phyloP scores from a whole-genome alignment of 2,888 invertebrate genomes.

The Graphium colonna region DNA sequence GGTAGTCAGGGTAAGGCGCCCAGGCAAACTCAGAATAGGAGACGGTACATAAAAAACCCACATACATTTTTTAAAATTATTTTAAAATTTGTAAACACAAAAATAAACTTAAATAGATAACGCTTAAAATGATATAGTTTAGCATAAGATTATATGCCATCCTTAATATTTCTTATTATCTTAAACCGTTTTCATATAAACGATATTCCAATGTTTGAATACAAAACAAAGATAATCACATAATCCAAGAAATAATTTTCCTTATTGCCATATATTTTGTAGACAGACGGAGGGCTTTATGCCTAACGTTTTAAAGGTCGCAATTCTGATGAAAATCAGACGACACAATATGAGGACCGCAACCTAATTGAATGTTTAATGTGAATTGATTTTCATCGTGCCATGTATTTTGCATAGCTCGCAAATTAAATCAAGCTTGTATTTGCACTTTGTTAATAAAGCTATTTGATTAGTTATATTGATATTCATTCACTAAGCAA shows the following conservation, averaged over 20 bases:
- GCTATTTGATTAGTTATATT: slow-evolving; percentile 11
- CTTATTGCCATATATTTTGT: background rate
- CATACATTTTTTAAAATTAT: no score
- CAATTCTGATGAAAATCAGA: slow-evolving; percentile 24
- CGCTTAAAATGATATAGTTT: no score
- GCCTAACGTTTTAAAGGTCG: slow-evolving; percentile 16
- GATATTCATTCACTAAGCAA: background rate
- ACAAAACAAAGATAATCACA: no score
- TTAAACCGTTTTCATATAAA: no score
- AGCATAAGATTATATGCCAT: no score
- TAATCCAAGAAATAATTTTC: slow-evolving; percentile 5
- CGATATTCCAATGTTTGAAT: no score
- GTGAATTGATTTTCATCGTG: slow-evolving; percentile 24
- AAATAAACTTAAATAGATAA: no score
- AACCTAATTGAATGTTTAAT: slow-evolving; percentile 23
- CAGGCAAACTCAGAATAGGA: no score
- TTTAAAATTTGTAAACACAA: no score
- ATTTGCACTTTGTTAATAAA: slow-evolving; percentile 11
- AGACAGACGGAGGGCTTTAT: slow-evolving; percentile 19
- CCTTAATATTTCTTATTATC: no score
- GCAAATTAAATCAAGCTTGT: slow-evolving; percentile 20
- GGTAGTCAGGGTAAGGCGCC: no score
- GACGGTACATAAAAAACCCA: no score
- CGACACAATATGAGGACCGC: slow-evolving; percentile 23
- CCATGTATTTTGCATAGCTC: slow-evolving; percentile 10